phyloP scores from a whole-genome alignment of 2,113 vertebrate genomes.

The Paradoxurus hermaphroditus region DNA sequence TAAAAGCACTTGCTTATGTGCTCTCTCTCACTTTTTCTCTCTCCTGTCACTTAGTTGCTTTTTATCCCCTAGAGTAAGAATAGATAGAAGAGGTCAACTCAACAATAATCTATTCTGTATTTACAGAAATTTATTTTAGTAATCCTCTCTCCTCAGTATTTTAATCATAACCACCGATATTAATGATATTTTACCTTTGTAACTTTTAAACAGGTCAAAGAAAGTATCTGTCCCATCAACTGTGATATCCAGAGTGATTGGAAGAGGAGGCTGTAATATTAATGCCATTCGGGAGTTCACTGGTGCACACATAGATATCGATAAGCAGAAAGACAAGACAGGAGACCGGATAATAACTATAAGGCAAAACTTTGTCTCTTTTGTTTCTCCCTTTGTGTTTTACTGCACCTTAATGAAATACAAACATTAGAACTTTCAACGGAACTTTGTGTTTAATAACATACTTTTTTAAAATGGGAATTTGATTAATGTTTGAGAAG shows the following conservation, averaged over 20 bases:
- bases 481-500: background rate
- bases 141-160: background rate
- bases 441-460: background rate
- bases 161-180: background rate
- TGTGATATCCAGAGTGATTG: constrained; percentile 98
- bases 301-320: constrained; percentile 98
- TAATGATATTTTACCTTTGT: constrained; percentile 49
- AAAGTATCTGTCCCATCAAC: constrained; percentile 98
- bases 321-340: constrained; percentile 99
- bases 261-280: constrained; percentile 98
- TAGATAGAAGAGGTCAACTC: background rate
- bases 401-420: background rate
- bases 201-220: constrained; percentile 89
- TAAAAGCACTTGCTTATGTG: background rate
- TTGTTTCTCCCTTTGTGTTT: constrained; percentile 7
- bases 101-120: background rate
- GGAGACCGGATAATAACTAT: constrained; percentile 99
- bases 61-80: constrained; percentile 1
- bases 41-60: background rate
- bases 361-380: constrained; percentile 84
- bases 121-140: background rate
- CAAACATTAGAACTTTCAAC: constrained; percentile 14
- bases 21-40: background rate
- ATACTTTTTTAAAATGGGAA: background rate
- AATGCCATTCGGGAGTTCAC: constrained; percentile 98